phyloP scores from a whole-genome alignment of 2,797 vertebrate species.

The Sebastes vulpes region DNA sequence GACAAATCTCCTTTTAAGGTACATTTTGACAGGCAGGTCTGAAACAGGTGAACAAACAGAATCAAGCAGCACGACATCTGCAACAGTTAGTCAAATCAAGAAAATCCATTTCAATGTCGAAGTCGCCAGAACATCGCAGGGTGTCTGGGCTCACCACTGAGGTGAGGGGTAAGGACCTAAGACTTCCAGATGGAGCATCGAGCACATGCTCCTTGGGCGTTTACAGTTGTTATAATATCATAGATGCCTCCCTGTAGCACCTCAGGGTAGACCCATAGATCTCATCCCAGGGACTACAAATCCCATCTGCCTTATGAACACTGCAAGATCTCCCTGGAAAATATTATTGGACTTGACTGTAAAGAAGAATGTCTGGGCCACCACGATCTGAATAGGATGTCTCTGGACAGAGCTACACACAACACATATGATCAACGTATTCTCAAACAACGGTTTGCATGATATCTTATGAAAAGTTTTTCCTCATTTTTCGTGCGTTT shows the following conservation, averaged over 20 bases:
- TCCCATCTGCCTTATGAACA: conserved; percentile 3
- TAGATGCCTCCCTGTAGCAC: neutral
- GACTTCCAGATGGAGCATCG: neutral
- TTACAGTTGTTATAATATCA: neutral
- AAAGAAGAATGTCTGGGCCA: neutral
- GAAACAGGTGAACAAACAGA: neutral
- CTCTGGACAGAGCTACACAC: neutral
- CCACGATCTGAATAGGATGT: neutral
- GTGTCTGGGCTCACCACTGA: neutral
- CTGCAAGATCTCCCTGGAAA: neutral
- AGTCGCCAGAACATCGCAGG: neutral
- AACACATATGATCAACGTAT: neutral
- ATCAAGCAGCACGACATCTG: neutral
- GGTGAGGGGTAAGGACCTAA: neutral
- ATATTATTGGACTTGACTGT: neutral
- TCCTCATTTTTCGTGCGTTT: neutral
- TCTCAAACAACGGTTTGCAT: neutral
- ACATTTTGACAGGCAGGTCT: neutral
- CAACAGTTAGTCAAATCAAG: neutral
- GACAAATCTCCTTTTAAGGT: too few relatives aligned
- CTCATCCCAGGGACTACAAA: conserved; percentile 21
- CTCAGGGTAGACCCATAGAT: neutral
- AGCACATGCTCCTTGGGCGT: neutral
- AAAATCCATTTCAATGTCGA: neutral
- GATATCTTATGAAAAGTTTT: neutral